Base-by-base conservation (phyloP, 2,113 vertebrate genomes). In the Caloenas nicobarica region DNA sequence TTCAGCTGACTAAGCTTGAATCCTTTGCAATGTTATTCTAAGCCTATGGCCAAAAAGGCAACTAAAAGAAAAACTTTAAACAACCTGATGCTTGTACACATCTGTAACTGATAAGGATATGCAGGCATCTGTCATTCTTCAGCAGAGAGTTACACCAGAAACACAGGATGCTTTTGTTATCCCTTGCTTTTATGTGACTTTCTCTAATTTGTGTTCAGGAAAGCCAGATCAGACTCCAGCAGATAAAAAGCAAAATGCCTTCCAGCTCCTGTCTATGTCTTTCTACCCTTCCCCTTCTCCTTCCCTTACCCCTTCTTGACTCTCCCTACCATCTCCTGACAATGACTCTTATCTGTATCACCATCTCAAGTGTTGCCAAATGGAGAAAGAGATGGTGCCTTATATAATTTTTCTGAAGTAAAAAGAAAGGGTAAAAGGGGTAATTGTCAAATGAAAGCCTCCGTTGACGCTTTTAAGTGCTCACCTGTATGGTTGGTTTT, bases 11-110 rank as follows among this genome's bases (percentile, higher is more conserved):
- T 85, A 80, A 91, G 46, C 70, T n/a, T 68, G 58, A 91, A 72
- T 87, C 16, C 31, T 92, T 65, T 94, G 84, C 70, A 68, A n/a
- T 92, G 84, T 92, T 92, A 66, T 91, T 88, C 56, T 84, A 78
- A 91, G 72, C 50, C 77, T 64, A 29, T 53, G 38, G 36, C 73
- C 57, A 79, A 85, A 95, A 94, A 91, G 53, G 22, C 89, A 91
- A 33, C 50, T 46, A 7, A 73, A 91, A 85, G 60, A 62, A 78
- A 82, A 87, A 72, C n/a, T 92, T 87, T 57, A 89, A 94, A 89
- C 54, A 85, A 65, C 16, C n/a, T 88, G 74, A 69, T 88, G 57
- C 29, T 85, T 82, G 57, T 61, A 44, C 82, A 42, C 15, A 36
- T 81, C 53, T 74, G 58, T 87, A 61, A 72, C 44, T 95, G 93